A percentile compares a stretch with the other conserved stretches of the same genome.
phyloP scores from a whole-genome alignment of 1,140 invertebrate genomes.

The Battus philenor region DNA sequence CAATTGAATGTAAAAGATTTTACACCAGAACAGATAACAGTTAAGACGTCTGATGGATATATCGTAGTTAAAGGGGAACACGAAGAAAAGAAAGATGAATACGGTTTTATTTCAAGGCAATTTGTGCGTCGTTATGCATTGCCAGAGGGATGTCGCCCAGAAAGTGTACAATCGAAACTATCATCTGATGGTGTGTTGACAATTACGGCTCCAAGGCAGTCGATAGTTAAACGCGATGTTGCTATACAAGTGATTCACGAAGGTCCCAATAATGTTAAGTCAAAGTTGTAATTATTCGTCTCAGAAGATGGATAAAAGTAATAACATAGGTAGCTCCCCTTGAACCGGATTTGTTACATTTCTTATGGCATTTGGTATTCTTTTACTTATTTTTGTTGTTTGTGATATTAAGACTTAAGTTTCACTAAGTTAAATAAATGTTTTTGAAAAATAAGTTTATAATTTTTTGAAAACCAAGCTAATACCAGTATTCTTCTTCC shows the following conservation, averaged over 20 bases:
- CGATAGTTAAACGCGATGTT: slow-evolving; percentile 32
- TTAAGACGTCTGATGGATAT: slow-evolving; percentile 86
- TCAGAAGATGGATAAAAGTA: too few species aligned
- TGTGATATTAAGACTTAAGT: too few species aligned
- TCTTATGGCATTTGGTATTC: too few species aligned
- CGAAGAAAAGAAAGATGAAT: slow-evolving; percentile 86
- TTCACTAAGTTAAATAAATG: too few species aligned
- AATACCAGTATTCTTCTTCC: too few species aligned
- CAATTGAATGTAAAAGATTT: slow-evolving; percentile 90
- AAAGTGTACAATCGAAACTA: slow-evolving; percentile 40
- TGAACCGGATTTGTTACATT: too few species aligned
- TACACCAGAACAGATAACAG: slow-evolving; percentile 88
- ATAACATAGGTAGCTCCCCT: too few species aligned
- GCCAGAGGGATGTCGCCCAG: slow-evolving; percentile 35
- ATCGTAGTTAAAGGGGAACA: slow-evolving; percentile 90
- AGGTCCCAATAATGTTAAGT: slow-evolving; percentile 26
- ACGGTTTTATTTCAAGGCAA: slow-evolving; percentile 83
- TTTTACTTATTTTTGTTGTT: too few species aligned
- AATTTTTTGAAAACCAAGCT: too few species aligned
- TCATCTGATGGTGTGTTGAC: slow-evolving; percentile 40
- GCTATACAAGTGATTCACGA: slow-evolving; percentile 48
- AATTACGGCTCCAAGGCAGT: slow-evolving; percentile 34
- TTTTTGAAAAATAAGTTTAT: too few species aligned
- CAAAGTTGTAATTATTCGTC: slow-evolving; percentile 37
- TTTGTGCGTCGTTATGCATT: slow-evolving; percentile 79